A percentile compares a stretch with the other conserved stretches of the same genome.
Conservation (phyloP, 2,113 vertebrate species). For the Cheirogaleus medius region DNA sequence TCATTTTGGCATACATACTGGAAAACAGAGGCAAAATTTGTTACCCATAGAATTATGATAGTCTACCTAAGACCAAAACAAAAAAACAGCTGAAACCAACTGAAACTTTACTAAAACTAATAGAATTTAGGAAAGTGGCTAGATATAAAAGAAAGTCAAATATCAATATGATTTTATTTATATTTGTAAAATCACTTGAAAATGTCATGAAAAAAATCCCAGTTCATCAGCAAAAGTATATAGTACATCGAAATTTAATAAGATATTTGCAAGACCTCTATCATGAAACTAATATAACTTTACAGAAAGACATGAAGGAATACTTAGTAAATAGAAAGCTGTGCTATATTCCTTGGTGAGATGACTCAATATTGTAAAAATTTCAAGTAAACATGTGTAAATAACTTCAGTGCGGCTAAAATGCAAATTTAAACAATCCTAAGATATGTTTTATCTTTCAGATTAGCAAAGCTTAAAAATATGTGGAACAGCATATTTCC, state of each 20-base stretch:
- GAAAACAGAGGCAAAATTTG: not conserved
- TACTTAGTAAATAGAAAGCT: conserved; percentile 10
- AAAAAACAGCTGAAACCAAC: not conserved
- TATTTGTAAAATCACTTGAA: conserved; percentile 45
- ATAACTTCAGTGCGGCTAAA: not conserved
- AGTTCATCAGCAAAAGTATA: not conserved
- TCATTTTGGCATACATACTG: not conserved
- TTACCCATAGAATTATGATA: not conserved
- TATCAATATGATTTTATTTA: not conserved
- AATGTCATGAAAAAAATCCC: not conserved
- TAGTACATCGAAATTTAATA: conserved; percentile 37
- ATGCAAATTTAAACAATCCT: conserved; percentile 6
- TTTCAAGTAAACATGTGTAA: conserved; percentile 1
- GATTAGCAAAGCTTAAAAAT: conserved; percentile 44
- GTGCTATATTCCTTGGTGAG: not conserved
- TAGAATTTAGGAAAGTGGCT: conserved; percentile 21
- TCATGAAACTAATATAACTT: not conserved
- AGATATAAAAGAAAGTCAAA: conserved; percentile 28
- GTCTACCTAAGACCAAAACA: not conserved
- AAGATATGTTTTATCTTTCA: conserved; percentile 10
- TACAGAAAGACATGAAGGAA: conserved; percentile 18
- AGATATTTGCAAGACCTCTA: not conserved
- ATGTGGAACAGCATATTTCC: not conserved
- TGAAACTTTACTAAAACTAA: not conserved
- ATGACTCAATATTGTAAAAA: conserved; percentile 8